These are phyloP conservation scores for Bostrychus sinensis DNA, from an alignment of 2,113 vertebrate genomes.

Conservation along the genomic window DNA sequence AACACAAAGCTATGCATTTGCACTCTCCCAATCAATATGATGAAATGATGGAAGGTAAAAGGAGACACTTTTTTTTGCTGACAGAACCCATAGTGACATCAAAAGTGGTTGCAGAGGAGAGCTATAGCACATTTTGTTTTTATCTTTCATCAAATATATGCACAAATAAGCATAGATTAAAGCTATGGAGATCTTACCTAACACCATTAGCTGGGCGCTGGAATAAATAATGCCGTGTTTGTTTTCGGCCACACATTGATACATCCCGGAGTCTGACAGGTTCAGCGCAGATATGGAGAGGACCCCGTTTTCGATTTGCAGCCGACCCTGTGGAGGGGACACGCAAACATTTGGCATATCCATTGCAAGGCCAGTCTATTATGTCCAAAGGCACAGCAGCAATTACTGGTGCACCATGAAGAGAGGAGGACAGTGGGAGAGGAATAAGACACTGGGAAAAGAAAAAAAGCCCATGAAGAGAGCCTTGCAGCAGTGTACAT, in stretches of 20 bases:
- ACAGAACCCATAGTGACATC: conserved; percentile 51
- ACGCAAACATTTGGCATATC: conserved; percentile 67
- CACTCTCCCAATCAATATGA: conserved; percentile 67
- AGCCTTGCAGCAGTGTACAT: conserved; percentile 22
- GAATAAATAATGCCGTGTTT: conserved; percentile 92
- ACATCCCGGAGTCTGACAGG: conserved; percentile 93
- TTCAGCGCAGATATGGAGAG: conserved; percentile 88
- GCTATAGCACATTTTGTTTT: conserved; percentile 29
- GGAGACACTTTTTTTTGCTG: conserved; percentile 59
- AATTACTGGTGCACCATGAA: conserved; percentile 63
- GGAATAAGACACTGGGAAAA: conserved; percentile 2
- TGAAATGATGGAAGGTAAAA: too few species aligned
- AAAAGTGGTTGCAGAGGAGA: conserved; percentile 57
- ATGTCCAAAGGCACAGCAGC: conserved; percentile 61
- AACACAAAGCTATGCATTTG: conserved; percentile 53
- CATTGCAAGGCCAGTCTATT: conserved; percentile 52
- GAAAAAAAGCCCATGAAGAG: background rate
- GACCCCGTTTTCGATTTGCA: conserved; percentile 92
- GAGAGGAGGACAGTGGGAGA: conserved; percentile 36
- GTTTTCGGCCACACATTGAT: conserved; percentile 97
- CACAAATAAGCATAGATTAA: conserved; percentile 50
- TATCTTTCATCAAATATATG: conserved; percentile 62
- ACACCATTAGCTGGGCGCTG: conserved; percentile 89
- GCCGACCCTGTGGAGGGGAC: conserved; percentile 84
- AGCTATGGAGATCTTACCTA: conserved; percentile 84